These are phyloP conservation scores for Atta colombica DNA, from an alignment of 1,140 invertebrate species.

Conservation along the genomic window DNA sequence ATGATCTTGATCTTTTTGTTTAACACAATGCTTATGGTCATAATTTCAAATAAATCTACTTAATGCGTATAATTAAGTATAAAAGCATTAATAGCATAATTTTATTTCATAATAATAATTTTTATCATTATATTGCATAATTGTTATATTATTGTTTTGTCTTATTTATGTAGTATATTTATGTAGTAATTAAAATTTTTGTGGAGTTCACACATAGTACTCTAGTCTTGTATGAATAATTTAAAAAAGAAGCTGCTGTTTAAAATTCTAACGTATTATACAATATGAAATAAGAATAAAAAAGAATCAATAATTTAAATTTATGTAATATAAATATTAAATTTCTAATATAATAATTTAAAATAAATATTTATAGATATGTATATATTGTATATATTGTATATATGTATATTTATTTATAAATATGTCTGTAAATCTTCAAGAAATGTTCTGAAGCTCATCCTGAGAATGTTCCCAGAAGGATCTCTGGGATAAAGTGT, in stretches of 20 bases:
- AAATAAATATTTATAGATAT: background rate
- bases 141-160: constrained; percentile 1
- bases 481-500: too few relatives aligned
- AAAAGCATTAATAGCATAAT: constrained; percentile 1
- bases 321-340: background rate
- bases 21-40: background rate
- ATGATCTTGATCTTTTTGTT: background rate
- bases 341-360: background rate
- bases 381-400: too few relatives aligned
- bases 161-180: too few relatives aligned
- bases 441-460: too few relatives aligned
- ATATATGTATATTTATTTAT: too few relatives aligned
- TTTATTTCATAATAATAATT: background rate
- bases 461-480: too few relatives aligned
- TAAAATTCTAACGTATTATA: background rate
- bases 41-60: background rate
- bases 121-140: background rate
- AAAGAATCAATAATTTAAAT: background rate
- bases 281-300: background rate
- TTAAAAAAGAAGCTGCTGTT: background rate
- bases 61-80: background rate
- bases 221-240: background rate
- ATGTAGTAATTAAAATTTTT: background rate
- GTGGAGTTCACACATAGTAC: too few relatives aligned
- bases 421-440: too few relatives aligned